These are phyloP conservation scores for Blomia tropicalis DNA, from an alignment of 2,888 invertebrate species.

Conservation along the genomic window DNA sequence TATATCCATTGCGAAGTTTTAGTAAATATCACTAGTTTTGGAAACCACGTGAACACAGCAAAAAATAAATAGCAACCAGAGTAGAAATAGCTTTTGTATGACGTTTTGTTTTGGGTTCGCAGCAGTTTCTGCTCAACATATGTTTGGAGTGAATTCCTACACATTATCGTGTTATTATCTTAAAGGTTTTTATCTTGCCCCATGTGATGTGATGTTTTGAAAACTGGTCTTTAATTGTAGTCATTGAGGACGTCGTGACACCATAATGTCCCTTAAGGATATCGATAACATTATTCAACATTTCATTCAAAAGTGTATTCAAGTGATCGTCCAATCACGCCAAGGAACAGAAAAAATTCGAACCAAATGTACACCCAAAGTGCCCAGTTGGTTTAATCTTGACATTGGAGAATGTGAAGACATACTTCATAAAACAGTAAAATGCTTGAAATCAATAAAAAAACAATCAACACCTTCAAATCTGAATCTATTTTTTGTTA, in stretches of 20 bases:
- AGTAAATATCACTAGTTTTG: too few relatives aligned
- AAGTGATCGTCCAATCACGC: constrained; percentile 79
- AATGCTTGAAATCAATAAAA: constrained; percentile 16
- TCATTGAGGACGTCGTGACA: not conserved
- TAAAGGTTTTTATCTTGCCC: too few relatives aligned
- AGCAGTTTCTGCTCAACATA: not conserved
- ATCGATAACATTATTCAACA: constrained; percentile 77
- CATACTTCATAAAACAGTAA: constrained; percentile 17
- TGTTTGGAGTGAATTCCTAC: too few relatives aligned
- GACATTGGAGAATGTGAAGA: constrained; percentile 24
- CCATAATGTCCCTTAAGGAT: constrained; percentile 42
- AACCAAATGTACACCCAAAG: constrained; percentile 60
- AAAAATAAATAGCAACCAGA: too few relatives aligned
- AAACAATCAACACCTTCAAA: not conserved
- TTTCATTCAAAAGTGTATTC: constrained; percentile 66
- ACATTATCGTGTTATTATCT: too few relatives aligned
- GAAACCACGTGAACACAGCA: too few relatives aligned
- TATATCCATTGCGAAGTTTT: not conserved
- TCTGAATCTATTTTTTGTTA: constrained; percentile 10
- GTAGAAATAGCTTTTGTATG: not conserved
- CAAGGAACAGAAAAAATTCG: constrained; percentile 54
- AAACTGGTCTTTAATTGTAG: too few relatives aligned
- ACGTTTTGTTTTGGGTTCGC: not conserved
- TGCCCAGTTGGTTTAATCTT: constrained; percentile 60
- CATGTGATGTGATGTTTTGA: too few relatives aligned